These are phyloP conservation scores for Sicus ferrugineus DNA, from an alignment of 2,888 invertebrate genomes.

Conservation along the genomic window DNA sequence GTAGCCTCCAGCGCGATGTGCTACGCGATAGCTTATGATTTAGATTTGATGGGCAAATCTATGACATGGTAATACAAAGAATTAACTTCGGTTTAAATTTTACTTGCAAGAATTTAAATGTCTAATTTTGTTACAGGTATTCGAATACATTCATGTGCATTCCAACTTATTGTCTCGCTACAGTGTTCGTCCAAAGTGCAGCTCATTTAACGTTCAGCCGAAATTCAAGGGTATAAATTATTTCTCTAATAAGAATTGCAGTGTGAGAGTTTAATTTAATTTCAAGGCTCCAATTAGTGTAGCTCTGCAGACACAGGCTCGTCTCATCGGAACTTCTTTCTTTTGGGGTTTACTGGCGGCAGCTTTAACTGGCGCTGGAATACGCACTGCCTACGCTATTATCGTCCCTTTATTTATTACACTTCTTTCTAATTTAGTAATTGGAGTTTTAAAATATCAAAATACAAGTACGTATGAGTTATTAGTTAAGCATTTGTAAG, in stretches of 20 bases:
- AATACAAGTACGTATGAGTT: constrained; percentile 50
- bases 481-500: too few relatives aligned
- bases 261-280: not conserved
- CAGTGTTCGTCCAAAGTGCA: constrained; percentile 49
- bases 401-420: constrained; percentile 50
- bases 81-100: not conserved
- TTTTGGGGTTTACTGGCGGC: constrained; percentile 53
- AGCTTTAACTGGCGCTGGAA: constrained; percentile 51
- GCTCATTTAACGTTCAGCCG: constrained; percentile 49
- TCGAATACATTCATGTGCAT: constrained; percentile 48
- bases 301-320: constrained; percentile 53
- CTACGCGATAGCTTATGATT: constrained; percentile 51
- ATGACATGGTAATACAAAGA: constrained; percentile 52
- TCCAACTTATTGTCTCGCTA: constrained; percentile 51
- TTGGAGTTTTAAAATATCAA: constrained; percentile 48
- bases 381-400: constrained; percentile 51
- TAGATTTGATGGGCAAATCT: constrained; percentile 51
- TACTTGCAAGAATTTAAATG: not conserved
- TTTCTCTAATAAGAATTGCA: not conserved
- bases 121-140: constrained; percentile 43
- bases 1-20: constrained; percentile 49
- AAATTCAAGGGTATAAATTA: constrained; percentile 45
- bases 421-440: constrained; percentile 47
- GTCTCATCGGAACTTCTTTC: constrained; percentile 52
- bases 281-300: constrained; percentile 52